Evolutionary conservation across 1,140 invertebrate species (phyloP).

Genomic region (Dinoponera quadriceps): DNA sequence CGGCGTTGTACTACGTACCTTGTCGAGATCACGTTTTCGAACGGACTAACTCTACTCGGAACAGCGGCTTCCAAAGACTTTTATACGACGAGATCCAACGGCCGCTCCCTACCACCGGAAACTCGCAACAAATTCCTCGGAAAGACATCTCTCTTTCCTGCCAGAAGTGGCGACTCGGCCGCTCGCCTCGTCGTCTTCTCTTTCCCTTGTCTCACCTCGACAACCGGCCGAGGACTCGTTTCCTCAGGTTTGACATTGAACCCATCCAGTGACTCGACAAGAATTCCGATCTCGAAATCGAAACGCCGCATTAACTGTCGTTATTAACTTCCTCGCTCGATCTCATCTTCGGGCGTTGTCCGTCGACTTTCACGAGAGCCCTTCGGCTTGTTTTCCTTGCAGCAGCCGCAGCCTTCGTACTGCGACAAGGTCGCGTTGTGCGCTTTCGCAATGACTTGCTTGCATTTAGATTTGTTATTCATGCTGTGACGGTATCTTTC

Average conservation of each 20-base stretch:
- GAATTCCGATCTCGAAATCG: conserved; percentile 19
- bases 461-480: too few species aligned
- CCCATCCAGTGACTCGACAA: conserved; percentile 45
- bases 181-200: neutral
- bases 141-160: conserved; percentile 5
- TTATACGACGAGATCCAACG: conserved; percentile 43
- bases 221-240: neutral
- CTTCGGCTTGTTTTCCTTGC: neutral
- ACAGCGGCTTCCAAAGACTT: conserved; percentile 16
- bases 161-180: neutral
- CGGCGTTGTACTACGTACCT: conserved; percentile 20
- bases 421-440: too few species aligned
- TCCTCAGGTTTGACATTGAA: conserved; percentile 57
- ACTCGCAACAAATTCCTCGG: neutral
- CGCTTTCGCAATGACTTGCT: too few species aligned
- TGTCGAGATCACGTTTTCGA: conserved; percentile 41
- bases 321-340: neutral
- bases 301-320: neutral
- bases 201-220: neutral
- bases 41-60: conserved; percentile 8
- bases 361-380: neutral
- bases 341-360: neutral
- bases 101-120: conserved; percentile 30
- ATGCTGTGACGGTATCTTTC: too few species aligned
- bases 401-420: neutral